Conservation (phyloP, 2,888 invertebrate species). For the Euspilapteryx auroguttella region DNA sequence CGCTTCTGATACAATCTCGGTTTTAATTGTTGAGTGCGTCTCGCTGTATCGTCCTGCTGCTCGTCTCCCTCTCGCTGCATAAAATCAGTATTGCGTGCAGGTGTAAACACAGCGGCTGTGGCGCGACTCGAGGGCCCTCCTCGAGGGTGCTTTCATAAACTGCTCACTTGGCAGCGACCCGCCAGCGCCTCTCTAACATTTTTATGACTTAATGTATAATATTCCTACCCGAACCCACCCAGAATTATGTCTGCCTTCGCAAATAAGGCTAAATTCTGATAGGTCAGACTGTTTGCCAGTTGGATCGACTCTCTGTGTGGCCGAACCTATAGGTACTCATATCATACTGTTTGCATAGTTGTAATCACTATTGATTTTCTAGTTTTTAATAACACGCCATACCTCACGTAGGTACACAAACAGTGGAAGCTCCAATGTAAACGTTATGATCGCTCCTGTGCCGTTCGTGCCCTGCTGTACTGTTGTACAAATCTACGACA, state of each 20-base stretch:
- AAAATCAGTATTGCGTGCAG: slow-evolving; percentile 7
- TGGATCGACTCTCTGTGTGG: too few species aligned
- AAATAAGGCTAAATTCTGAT: too few species aligned
- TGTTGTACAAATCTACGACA: slow-evolving; percentile 46
- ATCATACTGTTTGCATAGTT: too few species aligned
- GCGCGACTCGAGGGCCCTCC: slow-evolving; percentile 25
- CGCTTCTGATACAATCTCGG: background rate
- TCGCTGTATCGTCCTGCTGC: background rate
- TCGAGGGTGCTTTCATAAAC: slow-evolving; percentile 31
- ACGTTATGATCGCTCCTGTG: slow-evolving; percentile 36
- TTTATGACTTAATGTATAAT: too few species aligned
- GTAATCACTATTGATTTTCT: too few species aligned
- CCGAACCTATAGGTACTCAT: too few species aligned
- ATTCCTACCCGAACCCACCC: too few species aligned
- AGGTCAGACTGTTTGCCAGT: too few species aligned
- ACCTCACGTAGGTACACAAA: too few species aligned
- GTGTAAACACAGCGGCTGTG: slow-evolving; percentile 32
- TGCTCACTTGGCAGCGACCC: slow-evolving; percentile 34
- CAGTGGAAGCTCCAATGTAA: slow-evolving; percentile 37
- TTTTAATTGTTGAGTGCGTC: too few species aligned
- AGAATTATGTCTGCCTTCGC: too few species aligned
- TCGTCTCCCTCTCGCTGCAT: background rate
- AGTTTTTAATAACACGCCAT: slow-evolving; percentile 9
- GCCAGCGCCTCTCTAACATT: slow-evolving; percentile 22
- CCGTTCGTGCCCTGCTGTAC: too few species aligned